Percentiles rank a stretch among this genome's conserved stretches.
Evolutionary conservation across 2,113 vertebrate genomes (phyloP).

Genomic region (Pteruthius melanotis): DNA sequence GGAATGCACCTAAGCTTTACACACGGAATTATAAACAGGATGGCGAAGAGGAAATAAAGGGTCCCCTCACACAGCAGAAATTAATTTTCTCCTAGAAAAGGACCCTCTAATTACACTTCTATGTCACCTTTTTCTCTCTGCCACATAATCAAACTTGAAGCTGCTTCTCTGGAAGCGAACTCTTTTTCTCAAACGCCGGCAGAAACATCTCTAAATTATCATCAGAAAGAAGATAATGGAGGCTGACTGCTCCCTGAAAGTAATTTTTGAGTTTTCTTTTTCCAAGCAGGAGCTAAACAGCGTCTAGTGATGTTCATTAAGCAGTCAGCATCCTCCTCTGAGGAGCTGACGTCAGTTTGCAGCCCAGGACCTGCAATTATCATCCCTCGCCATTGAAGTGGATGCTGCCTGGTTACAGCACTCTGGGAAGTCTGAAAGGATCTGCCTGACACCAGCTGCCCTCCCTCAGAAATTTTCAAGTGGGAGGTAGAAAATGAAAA

Average conservation of each 20-base stretch:
- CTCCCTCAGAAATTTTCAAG: neutral
- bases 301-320: conserved; percentile 58
- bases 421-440: neutral
- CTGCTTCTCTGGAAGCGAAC: neutral
- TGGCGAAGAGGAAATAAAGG: neutral
- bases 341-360: conserved; percentile 53
- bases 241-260: conserved; percentile 30
- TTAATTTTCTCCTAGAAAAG: conserved; percentile 5
- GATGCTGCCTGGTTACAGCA: conserved; percentile 48
- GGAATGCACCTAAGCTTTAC: neutral
- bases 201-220: conserved; percentile 27
- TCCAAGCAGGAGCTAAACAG: conserved; percentile 27
- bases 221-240: conserved; percentile 44
- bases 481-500: neutral
- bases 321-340: conserved; percentile 57
- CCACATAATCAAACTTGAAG: conserved; percentile 1
- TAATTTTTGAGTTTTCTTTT: conserved; percentile 20
- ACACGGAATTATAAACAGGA: neutral
- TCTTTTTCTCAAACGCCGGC: neutral
- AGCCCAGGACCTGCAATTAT: conserved; percentile 61
- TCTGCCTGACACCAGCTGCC: conserved; percentile 42
- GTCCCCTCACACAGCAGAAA: neutral
- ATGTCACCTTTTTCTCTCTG: neutral
- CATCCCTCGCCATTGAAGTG: conserved; percentile 47
- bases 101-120: neutral